Conservation (phyloP, 2,113 vertebrate species). For the Balaeniceps rex region DNA sequence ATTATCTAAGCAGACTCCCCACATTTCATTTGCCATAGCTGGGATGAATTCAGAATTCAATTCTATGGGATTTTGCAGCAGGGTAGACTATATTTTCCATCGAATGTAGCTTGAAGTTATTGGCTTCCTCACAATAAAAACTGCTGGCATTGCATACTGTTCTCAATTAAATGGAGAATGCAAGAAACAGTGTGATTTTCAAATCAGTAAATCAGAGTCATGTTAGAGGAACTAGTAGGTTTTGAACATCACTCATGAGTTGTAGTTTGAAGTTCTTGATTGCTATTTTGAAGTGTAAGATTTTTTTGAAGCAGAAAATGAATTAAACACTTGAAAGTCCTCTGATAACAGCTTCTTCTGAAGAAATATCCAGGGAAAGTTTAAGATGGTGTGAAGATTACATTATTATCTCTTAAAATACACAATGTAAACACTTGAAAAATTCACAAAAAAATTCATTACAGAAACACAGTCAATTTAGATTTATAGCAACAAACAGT, state of each 20-base stretch:
- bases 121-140: neutral
- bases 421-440: neutral
- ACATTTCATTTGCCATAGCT: neutral
- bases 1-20: neutral
- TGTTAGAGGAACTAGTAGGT: neutral
- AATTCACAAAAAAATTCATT: neutral
- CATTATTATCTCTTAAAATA: neutral
- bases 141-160: neutral
- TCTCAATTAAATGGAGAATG: neutral
- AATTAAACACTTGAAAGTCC: neutral
- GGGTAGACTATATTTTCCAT: neutral
- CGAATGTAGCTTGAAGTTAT: neutral
- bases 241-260: slow-evolving; percentile 13
- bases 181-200: neutral
- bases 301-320: neutral
- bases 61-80: neutral
- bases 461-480: neutral
- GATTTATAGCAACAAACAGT: neutral
- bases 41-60: neutral
- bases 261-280: slow-evolving; percentile 13
- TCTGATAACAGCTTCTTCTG: neutral
- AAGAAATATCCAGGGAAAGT: neutral
- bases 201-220: neutral
- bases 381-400: neutral
- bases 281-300: neutral